Conservation (phyloP, 1,140 invertebrate species). For the Aphaenogaster floridana region DNA sequence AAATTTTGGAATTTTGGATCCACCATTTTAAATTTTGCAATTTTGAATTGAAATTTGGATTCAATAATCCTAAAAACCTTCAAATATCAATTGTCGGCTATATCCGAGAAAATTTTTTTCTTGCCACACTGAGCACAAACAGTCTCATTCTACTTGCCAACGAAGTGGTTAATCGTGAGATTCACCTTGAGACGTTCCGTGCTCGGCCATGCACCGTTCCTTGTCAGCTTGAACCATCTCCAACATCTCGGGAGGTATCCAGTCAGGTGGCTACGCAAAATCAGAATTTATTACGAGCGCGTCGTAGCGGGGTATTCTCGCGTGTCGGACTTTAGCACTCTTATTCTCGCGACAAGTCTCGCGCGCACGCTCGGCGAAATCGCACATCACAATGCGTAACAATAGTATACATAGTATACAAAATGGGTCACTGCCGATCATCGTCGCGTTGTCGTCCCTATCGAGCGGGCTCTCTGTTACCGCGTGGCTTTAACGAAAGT, state of each 20-base stretch:
- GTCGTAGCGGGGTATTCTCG: conserved; percentile 3
- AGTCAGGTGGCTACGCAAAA: conserved; percentile 77
- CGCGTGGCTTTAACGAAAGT: conserved; percentile 41
- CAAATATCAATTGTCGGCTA: too few relatives aligned
- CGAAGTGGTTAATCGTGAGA: background rate
- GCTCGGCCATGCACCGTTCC: conserved; percentile 80
- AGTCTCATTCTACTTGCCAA: too few relatives aligned
- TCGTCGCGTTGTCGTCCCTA: background rate
- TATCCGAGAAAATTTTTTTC: too few relatives aligned
- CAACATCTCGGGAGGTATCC: conserved; percentile 80
- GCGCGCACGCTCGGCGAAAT: background rate
- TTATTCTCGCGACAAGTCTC: background rate
- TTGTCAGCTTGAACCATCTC: conserved; percentile 83
- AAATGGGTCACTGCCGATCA: conserved; percentile 3
- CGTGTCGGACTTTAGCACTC: conserved; percentile 29
- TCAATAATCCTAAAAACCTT: too few relatives aligned
- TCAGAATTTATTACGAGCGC: conserved; percentile 53
- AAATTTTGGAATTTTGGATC: too few relatives aligned
- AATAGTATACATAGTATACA: background rate
- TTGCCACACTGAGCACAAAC: too few relatives aligned
- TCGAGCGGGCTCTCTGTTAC: background rate
- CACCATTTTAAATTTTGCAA: too few relatives aligned
- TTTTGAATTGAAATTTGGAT: too few relatives aligned
- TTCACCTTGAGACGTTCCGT: conserved; percentile 83
- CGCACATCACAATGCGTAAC: conserved; percentile 18